Conservation (phyloP, 1,140 invertebrate species). For the Vanessa atalanta region DNA sequence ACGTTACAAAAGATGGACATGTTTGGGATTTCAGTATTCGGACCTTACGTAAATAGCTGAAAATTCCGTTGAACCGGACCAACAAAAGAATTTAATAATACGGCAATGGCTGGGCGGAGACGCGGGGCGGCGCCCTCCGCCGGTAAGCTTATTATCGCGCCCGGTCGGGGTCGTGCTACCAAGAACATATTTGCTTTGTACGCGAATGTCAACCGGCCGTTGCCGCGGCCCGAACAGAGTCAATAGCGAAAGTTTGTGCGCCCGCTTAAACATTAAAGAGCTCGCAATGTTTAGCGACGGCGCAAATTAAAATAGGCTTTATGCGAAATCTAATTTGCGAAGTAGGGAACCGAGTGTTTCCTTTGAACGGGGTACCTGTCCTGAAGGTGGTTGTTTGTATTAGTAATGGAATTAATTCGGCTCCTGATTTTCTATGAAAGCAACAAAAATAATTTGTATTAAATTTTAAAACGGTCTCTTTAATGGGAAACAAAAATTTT, state of each 20-base stretch:
- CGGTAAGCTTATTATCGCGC: conserved; percentile 75
- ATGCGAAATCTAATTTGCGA: conserved; percentile 79
- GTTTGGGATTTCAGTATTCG: conserved; percentile 43
- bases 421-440: conserved; percentile 56
- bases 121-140: conserved; percentile 52
- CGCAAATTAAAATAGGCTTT: conserved; percentile 80
- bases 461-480: conserved; percentile 20
- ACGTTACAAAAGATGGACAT: conserved; percentile 17
- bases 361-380: conserved; percentile 62
- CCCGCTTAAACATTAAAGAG: conserved; percentile 77
- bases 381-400: conserved; percentile 69
- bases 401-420: conserved; percentile 76
- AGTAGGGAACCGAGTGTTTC: conserved; percentile 66
- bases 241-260: conserved; percentile 66
- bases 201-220: conserved; percentile 65
- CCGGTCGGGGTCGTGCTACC: conserved; percentile 47
- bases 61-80: conserved; percentile 52
- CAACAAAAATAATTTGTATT: conserved; percentile 33
- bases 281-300: conserved; percentile 71
- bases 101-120: conserved; percentile 50
- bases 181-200: conserved; percentile 72
- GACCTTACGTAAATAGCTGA: conserved; percentile 60
- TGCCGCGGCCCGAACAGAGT: conserved; percentile 59
- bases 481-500: not conserved
- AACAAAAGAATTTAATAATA: conserved; percentile 77